These are phyloP conservation scores for Pocillopora verrucosa DNA, from an alignment of 64 coral and sea anemone species.

Conservation along the genomic window DNA sequence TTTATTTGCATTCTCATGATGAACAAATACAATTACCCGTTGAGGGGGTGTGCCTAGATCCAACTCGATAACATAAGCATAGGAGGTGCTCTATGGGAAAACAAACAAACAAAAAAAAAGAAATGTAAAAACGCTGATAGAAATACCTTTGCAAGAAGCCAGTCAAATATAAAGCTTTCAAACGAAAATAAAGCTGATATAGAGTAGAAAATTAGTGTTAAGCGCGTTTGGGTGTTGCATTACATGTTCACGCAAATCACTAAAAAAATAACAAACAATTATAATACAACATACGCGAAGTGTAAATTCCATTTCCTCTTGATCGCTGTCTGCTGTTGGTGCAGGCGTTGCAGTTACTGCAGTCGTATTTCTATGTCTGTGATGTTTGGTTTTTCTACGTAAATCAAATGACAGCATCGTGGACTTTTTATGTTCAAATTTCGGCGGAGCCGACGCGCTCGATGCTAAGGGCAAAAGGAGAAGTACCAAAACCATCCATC, in stretches of 20 bases:
- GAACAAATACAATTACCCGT: constrained; percentile 64
- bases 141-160: not conserved
- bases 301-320: constrained; percentile 84
- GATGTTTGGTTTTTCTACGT: constrained; percentile 76
- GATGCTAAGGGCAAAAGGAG: not conserved
- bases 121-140: constrained; percentile 1
- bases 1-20: not conserved
- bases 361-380: constrained; percentile 9
- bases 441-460: not conserved
- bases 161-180: too few species aligned
- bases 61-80: constrained; percentile 92
- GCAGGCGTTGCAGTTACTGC: not conserved
- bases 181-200: too few species aligned
- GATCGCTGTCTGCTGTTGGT: not conserved
- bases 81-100: constrained; percentile 79
- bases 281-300: constrained; percentile 52
- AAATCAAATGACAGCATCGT: constrained; percentile 66
- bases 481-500: constrained; percentile 40
- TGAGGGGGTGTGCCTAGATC: constrained; percentile 82
- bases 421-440: constrained; percentile 50
- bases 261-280: not conserved
- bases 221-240: not conserved
- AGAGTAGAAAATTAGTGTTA: not conserved
- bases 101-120: constrained; percentile 37
- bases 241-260: not conserved